These are phyloP conservation scores for Anolis sagrei DNA, from an alignment of 2,113 vertebrate genomes.

Conservation along the genomic window DNA sequence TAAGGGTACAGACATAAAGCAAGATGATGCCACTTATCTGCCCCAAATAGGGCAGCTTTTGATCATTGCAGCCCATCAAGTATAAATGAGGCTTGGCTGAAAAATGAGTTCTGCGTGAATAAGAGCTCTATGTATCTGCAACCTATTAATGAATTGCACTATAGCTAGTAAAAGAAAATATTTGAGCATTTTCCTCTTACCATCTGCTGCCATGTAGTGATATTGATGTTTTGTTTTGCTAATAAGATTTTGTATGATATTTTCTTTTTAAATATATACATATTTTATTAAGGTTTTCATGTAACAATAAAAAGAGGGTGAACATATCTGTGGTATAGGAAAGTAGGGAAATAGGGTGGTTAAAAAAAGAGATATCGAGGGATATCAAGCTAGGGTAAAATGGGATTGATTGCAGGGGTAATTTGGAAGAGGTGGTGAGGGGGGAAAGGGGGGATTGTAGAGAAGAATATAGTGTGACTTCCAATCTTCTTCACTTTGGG, in stretches of 20 bases:
- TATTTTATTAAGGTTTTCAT: too few species aligned
- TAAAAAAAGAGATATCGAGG: too few species aligned
- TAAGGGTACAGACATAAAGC: background rate
- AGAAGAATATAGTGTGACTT: too few species aligned
- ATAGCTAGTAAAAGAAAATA: background rate
- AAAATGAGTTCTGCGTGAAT: background rate
- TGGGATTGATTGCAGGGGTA: too few species aligned
- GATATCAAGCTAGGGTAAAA: too few species aligned
- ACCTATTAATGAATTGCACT: background rate
- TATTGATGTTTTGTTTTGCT: background rate
- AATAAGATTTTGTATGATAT: background rate
- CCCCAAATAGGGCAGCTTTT: background rate
- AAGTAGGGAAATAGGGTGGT: too few species aligned
- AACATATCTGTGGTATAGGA: too few species aligned
- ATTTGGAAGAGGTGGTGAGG: too few species aligned
- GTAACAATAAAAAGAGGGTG: too few species aligned
- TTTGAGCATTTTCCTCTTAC: background rate
- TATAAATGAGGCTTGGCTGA: background rate
- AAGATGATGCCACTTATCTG: background rate
- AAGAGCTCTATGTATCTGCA: background rate
- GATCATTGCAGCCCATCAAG: constrained; percentile 11
- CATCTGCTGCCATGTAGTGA: background rate
- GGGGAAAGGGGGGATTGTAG: too few species aligned
- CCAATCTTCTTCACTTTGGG: too few species aligned
- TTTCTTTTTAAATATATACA: too few species aligned